Conservation (phyloP, 2,888 invertebrate species). For the Leptinotarsa haldemani region DNA sequence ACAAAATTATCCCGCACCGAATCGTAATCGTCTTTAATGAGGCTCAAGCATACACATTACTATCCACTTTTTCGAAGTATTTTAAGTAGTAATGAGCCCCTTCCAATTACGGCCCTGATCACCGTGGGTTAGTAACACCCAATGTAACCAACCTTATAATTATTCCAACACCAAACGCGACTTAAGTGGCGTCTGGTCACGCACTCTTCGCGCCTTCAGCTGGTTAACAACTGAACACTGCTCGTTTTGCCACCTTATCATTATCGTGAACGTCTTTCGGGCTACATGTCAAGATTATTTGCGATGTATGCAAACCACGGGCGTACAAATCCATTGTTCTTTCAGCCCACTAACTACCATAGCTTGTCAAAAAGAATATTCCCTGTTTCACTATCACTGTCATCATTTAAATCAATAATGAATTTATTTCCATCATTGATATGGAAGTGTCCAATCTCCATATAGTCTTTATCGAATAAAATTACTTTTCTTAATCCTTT, state of each 20-base stretch:
- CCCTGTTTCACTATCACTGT: too few relatives aligned
- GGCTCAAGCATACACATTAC: constrained; percentile 8
- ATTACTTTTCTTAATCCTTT: too few relatives aligned
- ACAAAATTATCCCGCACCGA: constrained; percentile 9
- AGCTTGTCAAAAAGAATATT: too few relatives aligned
- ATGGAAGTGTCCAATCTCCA: too few relatives aligned
- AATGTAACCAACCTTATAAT: constrained; percentile 9
- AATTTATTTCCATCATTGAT: too few relatives aligned
- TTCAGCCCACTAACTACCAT: too few relatives aligned
- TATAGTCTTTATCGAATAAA: too few relatives aligned
- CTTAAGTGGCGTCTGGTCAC: constrained; percentile 47
- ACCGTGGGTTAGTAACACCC: constrained; percentile 24
- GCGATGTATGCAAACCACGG: constrained; percentile 10
- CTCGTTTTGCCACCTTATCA: constrained; percentile 45
- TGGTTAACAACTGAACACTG: constrained; percentile 48
- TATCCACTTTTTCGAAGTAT: constrained; percentile 11
- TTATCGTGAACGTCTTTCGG: constrained; percentile 38
- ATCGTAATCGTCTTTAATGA: constrained; percentile 19
- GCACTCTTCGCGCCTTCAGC: constrained; percentile 51
- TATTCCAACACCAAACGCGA: constrained; percentile 21
- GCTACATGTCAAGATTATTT: constrained; percentile 21
- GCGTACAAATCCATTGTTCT: not conserved
- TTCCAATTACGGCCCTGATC: constrained; percentile 24
- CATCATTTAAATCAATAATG: too few relatives aligned
- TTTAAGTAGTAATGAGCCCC: constrained; percentile 16